These are phyloP conservation scores for Cinclus cinclus DNA, from an alignment of 2,113 vertebrate genomes.

Conservation along the genomic window DNA sequence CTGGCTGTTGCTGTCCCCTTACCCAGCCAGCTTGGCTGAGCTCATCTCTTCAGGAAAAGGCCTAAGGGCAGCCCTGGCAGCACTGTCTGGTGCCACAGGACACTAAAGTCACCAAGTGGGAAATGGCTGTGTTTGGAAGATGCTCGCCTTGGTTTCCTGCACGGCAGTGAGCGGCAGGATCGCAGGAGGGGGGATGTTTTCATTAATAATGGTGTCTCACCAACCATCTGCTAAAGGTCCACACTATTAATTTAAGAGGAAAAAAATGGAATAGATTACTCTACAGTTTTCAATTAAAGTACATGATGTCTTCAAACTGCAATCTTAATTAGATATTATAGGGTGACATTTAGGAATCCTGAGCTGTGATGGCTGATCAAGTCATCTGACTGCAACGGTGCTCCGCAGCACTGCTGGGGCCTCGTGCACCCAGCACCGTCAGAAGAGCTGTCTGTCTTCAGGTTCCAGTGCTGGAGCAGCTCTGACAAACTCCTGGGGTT, in stretches of 20 bases:
- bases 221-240: conserved; percentile 68
- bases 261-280: conserved; percentile 59
- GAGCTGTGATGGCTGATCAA: not conserved
- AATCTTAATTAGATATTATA: conserved; percentile 70
- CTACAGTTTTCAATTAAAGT: conserved; percentile 73
- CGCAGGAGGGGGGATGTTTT: not conserved
- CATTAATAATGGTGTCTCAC: conserved; percentile 52
- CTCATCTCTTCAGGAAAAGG: not conserved
- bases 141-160: not conserved
- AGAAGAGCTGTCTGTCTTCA: not conserved
- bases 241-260: conserved; percentile 58
- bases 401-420: not conserved
- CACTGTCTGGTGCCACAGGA: not conserved
- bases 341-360: conserved; percentile 71
- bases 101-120: not conserved
- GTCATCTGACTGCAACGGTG: not conserved
- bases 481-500: not conserved
- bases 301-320: conserved; percentile 71
- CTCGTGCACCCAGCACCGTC: rapidly evolving
- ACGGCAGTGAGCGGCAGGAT: not conserved
- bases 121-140: not conserved
- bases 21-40: not conserved
- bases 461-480: not conserved
- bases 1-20: not conserved
- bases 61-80: not conserved